A percentile compares a stretch with the other conserved stretches of the same genome.
These are phyloP conservation scores for Argentina silus DNA, from an alignment of 2,797 vertebrate genomes.

Conservation along the genomic window DNA sequence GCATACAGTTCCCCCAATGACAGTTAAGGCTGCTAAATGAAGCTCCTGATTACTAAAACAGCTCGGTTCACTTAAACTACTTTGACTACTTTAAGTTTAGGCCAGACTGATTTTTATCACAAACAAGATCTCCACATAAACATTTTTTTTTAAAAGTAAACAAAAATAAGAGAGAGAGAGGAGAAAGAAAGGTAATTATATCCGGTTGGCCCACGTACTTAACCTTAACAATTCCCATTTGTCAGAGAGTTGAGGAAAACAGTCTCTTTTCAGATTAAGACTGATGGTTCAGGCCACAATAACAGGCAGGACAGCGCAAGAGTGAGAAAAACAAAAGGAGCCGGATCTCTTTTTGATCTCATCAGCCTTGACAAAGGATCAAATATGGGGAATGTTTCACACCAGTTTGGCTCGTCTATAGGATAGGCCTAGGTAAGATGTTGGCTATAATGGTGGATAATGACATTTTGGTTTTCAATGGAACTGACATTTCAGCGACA, in stretches of 20 bases:
- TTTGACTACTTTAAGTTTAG: constrained; percentile 78
- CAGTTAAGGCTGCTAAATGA: constrained; percentile 85
- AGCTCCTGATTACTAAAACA: constrained; percentile 78
- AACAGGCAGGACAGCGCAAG: constrained; percentile 49
- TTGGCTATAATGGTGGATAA: too few relatives aligned
- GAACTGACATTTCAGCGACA: too few relatives aligned
- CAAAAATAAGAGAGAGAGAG: constrained; percentile 37
- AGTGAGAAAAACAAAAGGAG: constrained; percentile 24
- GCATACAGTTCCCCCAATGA: constrained; percentile 68
- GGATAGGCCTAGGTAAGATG: constrained; percentile 1
- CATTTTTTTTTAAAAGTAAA: constrained; percentile 59
- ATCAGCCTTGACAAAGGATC: constrained; percentile 24
- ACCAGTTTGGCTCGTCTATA: constrained; percentile 11
- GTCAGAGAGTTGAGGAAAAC: constrained; percentile 75
- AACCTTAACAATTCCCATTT: constrained; percentile 88
- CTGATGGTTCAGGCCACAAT: constrained; percentile 64
- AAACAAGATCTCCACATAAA: constrained; percentile 69
- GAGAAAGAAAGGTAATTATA: constrained; percentile 80
- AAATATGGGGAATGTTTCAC: constrained; percentile 24
- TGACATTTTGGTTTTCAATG: too few relatives aligned
- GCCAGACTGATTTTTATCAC: constrained; percentile 83
- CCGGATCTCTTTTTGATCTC: constrained; percentile 9
- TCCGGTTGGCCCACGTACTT: constrained; percentile 89
- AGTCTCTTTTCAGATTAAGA: constrained; percentile 68
- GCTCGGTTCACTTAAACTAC: constrained; percentile 74